Evolutionary conservation across 2,888 invertebrate species (phyloP), one percentile per base, ranked within the genome.

Genomic region (Drosophila nigricruria): DNA sequence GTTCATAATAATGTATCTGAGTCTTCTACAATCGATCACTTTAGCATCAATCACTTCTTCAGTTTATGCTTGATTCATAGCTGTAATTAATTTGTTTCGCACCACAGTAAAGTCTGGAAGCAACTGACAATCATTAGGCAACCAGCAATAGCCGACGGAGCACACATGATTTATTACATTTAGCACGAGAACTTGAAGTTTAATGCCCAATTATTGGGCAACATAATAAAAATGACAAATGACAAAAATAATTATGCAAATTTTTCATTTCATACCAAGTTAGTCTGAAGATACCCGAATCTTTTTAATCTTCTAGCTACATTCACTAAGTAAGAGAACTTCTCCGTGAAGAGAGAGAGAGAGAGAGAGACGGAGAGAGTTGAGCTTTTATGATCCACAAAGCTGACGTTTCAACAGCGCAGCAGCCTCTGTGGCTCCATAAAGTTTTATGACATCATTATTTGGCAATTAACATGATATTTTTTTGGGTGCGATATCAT

Each of bases 161-260:
- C 47, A 30, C 27, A 12, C 12, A 34, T 40, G 58, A 77, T 42
- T 53, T 10, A 56, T 60, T 38, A 9, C n/a, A 23, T 18, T 27
- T 20, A 53, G 43, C 49, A 18, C 40, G 40, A 49, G 40, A 20
- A 43, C 9, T 36, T 57, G 18, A 12, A 18, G 18, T 34, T 20
- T 49, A 43, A 25, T 23, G 38, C 34, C 10, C 40, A n/a, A 64
- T 60, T 56, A 52, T 18, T 18, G 30, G 40, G 18, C 38, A 56
- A 18, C 56, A 43, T 23, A 14, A 70, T 42, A 18, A 53, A 53
- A 38, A 30, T 53, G 40, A 53, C 9, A 63, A 54, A 70, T 63
- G 54, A 25, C 14, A 43, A 20, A n/a, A 49, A n/a, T 53, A 61
- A 74, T 65, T 77, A 65, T 71, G 57, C 77, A 58, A 52, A 59